Evolutionary conservation across 1,140 invertebrate species (phyloP).

Genomic region (Bombyx mandarina): DNA sequence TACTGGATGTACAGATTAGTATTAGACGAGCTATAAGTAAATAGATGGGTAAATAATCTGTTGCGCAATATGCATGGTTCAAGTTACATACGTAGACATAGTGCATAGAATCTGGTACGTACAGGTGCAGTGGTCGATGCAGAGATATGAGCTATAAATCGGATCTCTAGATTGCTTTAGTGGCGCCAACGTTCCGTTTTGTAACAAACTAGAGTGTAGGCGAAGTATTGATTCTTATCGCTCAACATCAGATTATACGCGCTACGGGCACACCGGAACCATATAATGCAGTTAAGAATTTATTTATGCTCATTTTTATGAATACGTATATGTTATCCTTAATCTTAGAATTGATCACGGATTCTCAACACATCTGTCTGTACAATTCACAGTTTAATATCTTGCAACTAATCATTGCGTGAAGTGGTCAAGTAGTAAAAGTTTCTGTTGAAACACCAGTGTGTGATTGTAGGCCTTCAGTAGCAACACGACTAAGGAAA

Average conservation of each 20-base stretch:
- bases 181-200: slow-evolving; percentile 44
- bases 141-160: slow-evolving; percentile 47
- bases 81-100: background rate
- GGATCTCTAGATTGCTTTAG: slow-evolving; percentile 37
- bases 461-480: no score
- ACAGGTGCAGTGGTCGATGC: slow-evolving; percentile 41
- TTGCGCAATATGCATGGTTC: slow-evolving; percentile 27
- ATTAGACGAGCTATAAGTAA: slow-evolving; percentile 36
- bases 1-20: slow-evolving; percentile 29
- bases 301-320: background rate
- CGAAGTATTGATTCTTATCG: slow-evolving; percentile 21
- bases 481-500: slow-evolving; percentile 4
- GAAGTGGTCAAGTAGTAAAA: no score
- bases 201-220: slow-evolving; percentile 4
- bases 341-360: no score
- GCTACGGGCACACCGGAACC: slow-evolving; percentile 13
- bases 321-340: no score
- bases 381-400: no score
- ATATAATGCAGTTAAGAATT: slow-evolving; percentile 6
- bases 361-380: no score
- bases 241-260: slow-evolving; percentile 4
- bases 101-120: slow-evolving; percentile 12
- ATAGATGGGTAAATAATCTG: slow-evolving; percentile 22
- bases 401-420: no score
- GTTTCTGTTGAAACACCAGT: no score